Evolutionary conservation across 1,140 invertebrate species (phyloP), one percentile per base, ranked within the genome.

Genomic region (Harpegnathos saltator): DNA sequence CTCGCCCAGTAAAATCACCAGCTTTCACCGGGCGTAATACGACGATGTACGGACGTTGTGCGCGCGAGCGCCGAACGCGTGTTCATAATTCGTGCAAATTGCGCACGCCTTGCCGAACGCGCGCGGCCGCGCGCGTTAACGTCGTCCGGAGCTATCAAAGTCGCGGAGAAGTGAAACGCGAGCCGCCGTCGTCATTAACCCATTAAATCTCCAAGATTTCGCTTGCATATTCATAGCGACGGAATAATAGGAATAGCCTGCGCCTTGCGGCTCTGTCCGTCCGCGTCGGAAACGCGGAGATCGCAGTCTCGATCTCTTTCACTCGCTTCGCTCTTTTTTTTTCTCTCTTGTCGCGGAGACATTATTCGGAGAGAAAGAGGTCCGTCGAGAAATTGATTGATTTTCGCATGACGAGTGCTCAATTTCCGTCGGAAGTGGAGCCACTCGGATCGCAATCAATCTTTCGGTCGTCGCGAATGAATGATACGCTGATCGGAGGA

Each of bases 61-160:
- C 5, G 5, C 68, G 29, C 62, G 62, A 68, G 33, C 62, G 15
- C 56, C 74, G 19, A 56, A 77, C 80, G 61, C 80, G 61, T 58
- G 66, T 81, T 48, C 63, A 77, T 86, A 86, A 83, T 62, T 82
- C 56, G 78, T 71, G 63, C 58, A 86, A 86, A 86, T 86, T 86
- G 84, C 82, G 61, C 58, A 58, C 7, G 11, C 50, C 74, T 66
- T 54, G 14, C 54, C 58, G 72, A 50, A 54, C 74, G 1, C 29
- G 29, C 29, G 29, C 29, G 29, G 1, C 29, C 29, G 29, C 5
- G 29, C 29, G 82, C 66, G 65, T 77, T 38, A 56, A 11, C 29
- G 29, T 66, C 22, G 62, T 7, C 19, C 44, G 48, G 44, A 68
- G 15, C 29, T 44, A 66, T 68, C 62, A 54, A 54, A 77, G 48